These are phyloP conservation scores for Euplagia quadripunctaria DNA, from an alignment of 2,888 invertebrate genomes.

Conservation along the genomic window DNA sequence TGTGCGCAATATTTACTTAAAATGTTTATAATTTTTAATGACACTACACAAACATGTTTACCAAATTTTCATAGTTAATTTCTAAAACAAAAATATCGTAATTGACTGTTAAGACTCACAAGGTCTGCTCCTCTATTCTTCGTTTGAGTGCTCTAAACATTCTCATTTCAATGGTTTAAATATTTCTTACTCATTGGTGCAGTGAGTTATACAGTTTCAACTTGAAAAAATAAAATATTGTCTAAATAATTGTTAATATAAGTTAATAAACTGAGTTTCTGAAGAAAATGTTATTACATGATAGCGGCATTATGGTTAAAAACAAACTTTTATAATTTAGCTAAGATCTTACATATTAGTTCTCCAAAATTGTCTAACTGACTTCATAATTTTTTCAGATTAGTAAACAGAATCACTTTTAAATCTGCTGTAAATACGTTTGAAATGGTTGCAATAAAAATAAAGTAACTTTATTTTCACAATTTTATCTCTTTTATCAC, in stretches of 20 bases:
- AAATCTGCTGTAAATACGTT: too few relatives aligned
- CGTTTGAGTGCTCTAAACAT: slow-evolving; percentile 67
- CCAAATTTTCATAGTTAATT: too few relatives aligned
- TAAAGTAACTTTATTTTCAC: too few relatives aligned
- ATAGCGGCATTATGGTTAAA: not conserved
- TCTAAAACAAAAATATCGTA: not conserved
- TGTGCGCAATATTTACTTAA: too few relatives aligned
- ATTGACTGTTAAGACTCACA: slow-evolving; percentile 64
- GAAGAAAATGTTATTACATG: not conserved
- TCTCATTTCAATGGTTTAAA: slow-evolving; percentile 57
- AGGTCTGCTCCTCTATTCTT: slow-evolving; percentile 61
- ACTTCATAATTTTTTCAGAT: slow-evolving; percentile 44
- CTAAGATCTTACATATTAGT: slow-evolving; percentile 70
- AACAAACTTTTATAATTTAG: slow-evolving; percentile 1
- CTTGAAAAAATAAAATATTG: slow-evolving; percentile 25
- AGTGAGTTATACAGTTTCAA: slow-evolving; percentile 14
- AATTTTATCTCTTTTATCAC: too few relatives aligned
- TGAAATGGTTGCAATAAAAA: too few relatives aligned
- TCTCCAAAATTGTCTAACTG: slow-evolving; percentile 74
- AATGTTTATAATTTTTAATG: too few relatives aligned
- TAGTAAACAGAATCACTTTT: not conserved
- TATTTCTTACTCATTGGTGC: slow-evolving; percentile 9
- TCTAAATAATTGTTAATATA: not conserved
- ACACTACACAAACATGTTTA: too few relatives aligned
- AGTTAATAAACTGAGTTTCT: not conserved